Evolutionary conservation across 2,797 vertebrate species (phyloP), one percentile per base, ranked within the genome.

Genomic region (Tragelaphus eurycerus): DNA sequence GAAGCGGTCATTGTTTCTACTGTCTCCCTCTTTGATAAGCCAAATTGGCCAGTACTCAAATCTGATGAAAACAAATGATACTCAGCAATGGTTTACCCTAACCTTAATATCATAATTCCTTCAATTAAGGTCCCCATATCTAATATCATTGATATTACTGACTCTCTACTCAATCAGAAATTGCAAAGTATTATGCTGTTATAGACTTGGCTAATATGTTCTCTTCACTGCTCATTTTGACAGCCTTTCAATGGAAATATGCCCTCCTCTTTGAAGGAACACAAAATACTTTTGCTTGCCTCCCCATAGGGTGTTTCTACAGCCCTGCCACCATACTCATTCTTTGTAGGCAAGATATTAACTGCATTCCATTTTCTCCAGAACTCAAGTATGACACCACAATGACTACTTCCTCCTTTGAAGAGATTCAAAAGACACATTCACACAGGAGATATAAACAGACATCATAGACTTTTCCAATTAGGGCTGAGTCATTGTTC

Each of bases 351-450:
- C 60, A 90, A 89, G n/a, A 78, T 92, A 25, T 95, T 86, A 95
- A 89, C 31, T 34, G 38, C 52, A 78, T 74, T 82, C 78, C n/a
- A 19, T 86, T 96, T 93, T 93, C 79, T 95, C 59, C 82, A 92
- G 62, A 93, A 55, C 34, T 50, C 23, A 79, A 19, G 48, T 55
- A 71, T 55, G 79, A 93, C 59, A 74, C 82, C 84, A 50, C n/a
- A 88, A 31, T 92, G 60, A 95, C 54, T 79, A 57, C 74, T 78
- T 59, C 34, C 71, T 96, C 55, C 91, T 96, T 87, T 21, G 31
- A 94, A 79, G 57, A 90, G 50, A 92, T 93, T 89, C 86, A 86
- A 94, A 96, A 71, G 60, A 92, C 43, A 97, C 29, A 46, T 54
- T 85, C 79, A 90, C 79, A 86, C 1, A 50, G 55, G 23, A 93